Conservation (phyloP, 1,140 invertebrate species). For the Anoplophora glabripennis region DNA sequence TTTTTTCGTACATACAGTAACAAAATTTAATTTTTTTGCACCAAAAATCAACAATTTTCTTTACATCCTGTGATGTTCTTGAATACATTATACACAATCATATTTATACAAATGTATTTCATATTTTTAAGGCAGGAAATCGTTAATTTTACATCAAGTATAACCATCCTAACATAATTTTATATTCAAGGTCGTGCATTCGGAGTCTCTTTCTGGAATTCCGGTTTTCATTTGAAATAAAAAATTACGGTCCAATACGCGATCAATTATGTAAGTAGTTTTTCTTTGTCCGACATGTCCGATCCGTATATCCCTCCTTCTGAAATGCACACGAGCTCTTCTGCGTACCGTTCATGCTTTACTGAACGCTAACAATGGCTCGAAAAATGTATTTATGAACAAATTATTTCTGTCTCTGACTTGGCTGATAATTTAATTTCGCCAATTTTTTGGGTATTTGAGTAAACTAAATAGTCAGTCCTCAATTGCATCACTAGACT, state of each 20-base stretch:
- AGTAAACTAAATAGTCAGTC: background rate
- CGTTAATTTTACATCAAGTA: too few species aligned
- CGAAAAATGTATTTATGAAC: constrained; percentile 9
- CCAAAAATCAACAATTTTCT: too few species aligned
- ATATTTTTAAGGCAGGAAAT: too few species aligned
- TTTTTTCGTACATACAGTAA: too few species aligned
- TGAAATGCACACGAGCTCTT: constrained; percentile 11
- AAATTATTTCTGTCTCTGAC: constrained; percentile 5
- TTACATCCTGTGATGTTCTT: too few species aligned
- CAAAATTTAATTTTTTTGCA: too few species aligned
- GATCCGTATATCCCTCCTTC: constrained; percentile 4
- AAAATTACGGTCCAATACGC: constrained; percentile 2
- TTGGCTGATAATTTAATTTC: constrained; percentile 16
- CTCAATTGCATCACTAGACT: too few species aligned
- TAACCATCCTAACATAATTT: too few species aligned
- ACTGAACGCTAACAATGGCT: constrained; percentile 7
- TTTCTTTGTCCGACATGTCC: constrained; percentile 9
- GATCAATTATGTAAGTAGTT: constrained; percentile 4
- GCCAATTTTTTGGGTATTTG: constrained; percentile 9
- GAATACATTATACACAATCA: too few species aligned
- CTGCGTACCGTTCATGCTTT: constrained; percentile 4
- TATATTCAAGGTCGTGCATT: constrained; percentile 6
- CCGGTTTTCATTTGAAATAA: constrained; percentile 12
- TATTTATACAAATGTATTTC: too few species aligned
- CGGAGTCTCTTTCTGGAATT: constrained; percentile 14